phyloP scores from a whole-genome alignment of 30 jellyfish, hydroid and myxozoan genomes.

The Turritopsis rubra region DNA sequence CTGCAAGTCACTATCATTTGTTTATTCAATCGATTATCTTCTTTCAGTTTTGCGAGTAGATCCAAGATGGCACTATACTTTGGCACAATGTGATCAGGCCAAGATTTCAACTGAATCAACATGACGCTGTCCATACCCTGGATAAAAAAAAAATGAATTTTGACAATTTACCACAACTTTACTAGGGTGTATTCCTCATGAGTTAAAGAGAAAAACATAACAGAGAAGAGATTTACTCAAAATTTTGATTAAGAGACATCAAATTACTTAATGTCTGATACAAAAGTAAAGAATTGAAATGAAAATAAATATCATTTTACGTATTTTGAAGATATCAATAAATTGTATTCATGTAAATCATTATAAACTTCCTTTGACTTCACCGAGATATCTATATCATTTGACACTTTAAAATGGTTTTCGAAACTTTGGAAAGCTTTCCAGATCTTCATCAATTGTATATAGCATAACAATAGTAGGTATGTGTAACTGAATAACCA shows the following conservation, averaged over 20 bases:
- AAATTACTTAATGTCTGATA: no score
- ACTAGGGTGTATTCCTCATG: background rate
- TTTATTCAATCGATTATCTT: background rate
- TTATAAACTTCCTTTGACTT: background rate
- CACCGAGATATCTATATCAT: background rate
- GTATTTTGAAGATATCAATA: background rate
- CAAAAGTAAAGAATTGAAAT: no score
- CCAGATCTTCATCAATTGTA: constrained; percentile 2
- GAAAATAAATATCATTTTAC: no score
- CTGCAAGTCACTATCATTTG: background rate
- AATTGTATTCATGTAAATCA: background rate
- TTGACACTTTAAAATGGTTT: background rate
- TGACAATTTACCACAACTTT: background rate
- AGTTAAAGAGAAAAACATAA: no score
- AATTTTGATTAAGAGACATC: no score
- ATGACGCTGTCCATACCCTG: background rate
- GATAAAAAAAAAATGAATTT: background rate
- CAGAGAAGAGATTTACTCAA: no score
- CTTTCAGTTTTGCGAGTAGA: background rate
- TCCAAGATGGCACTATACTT: background rate
- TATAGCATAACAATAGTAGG: background rate
- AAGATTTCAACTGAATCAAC: background rate
- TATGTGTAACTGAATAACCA: background rate
- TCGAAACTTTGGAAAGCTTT: background rate
- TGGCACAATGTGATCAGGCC: background rate